phyloP scores from a whole-genome alignment of 2,888 invertebrate genomes.

The Heliconius charithonia region DNA sequence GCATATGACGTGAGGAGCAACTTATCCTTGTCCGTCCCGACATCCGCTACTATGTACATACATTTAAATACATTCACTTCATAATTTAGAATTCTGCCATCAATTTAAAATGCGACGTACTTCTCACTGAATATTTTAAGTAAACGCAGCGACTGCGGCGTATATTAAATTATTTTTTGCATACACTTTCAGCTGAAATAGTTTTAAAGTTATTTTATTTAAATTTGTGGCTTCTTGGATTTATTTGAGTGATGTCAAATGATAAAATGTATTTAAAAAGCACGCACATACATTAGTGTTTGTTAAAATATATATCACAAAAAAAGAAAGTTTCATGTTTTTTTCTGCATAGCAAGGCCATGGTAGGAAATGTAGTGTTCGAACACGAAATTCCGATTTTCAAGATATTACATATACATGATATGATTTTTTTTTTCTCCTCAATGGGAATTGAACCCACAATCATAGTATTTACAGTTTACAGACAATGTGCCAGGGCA shows the following conservation, averaged over 20 bases:
- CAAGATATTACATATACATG: too few species aligned
- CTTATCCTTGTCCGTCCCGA: background rate
- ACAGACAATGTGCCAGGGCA: too few species aligned
- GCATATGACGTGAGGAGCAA: background rate
- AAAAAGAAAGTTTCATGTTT: too few species aligned
- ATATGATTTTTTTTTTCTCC: too few species aligned
- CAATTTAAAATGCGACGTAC: constrained; percentile 6
- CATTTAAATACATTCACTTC: constrained; percentile 14
- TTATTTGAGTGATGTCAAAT: background rate
- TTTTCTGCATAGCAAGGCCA: too few species aligned
- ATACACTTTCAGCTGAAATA: background rate
- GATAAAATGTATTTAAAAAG: background rate
- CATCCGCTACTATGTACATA: background rate
- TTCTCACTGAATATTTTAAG: constrained; percentile 19
- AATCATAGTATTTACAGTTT: too few species aligned
- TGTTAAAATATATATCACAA: too few species aligned
- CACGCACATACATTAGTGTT: too few species aligned
- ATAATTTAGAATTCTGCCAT: constrained; percentile 15
- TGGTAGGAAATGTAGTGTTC: too few species aligned
- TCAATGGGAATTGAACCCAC: too few species aligned
- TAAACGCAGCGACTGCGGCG: background rate
- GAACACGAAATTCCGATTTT: too few species aligned
- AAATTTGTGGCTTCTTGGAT: background rate
- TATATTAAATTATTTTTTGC: constrained; percentile 13
- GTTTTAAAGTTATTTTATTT: background rate